These are phyloP conservation scores for Semicossyphus pulcher DNA, from an alignment of 2,113 vertebrate genomes.

Conservation along the genomic window DNA sequence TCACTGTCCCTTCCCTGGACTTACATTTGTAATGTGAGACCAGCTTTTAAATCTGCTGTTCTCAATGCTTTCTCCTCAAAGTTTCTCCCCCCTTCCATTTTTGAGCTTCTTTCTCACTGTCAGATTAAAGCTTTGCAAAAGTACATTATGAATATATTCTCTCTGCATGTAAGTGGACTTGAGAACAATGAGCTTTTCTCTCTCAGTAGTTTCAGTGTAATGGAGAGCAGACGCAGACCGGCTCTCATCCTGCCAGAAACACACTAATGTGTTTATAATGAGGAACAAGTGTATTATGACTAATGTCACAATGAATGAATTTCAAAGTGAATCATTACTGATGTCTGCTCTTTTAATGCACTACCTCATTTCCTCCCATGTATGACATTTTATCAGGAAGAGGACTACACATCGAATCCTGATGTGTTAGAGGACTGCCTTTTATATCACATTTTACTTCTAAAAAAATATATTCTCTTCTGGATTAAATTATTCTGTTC, in stretches of 20 bases:
- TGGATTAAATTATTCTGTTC: no score
- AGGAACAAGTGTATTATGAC: slow-evolving; percentile 73
- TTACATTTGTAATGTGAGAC: background rate
- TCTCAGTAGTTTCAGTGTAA: slow-evolving; percentile 48
- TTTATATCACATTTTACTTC: background rate
- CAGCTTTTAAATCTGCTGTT: background rate
- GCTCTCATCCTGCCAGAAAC: slow-evolving; percentile 55
- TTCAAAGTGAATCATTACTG: slow-evolving; percentile 61
- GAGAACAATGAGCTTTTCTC: slow-evolving; percentile 59
- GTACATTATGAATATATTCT: slow-evolving; percentile 25
- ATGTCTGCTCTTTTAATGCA: slow-evolving; percentile 44
- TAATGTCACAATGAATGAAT: slow-evolving; percentile 67
- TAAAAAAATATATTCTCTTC: background rate
- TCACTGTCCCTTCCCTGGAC: background rate
- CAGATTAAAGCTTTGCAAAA: slow-evolving; percentile 34
- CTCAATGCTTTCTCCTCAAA: background rate
- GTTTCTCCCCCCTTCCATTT: background rate
- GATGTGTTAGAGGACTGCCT: background rate
- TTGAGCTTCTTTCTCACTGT: slow-evolving; percentile 16
- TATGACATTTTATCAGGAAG: slow-evolving; percentile 10
- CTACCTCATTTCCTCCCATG: slow-evolving; percentile 10
- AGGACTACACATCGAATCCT: slow-evolving; percentile 15
- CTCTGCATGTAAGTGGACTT: slow-evolving; percentile 41
- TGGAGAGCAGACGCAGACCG: slow-evolving; percentile 55
- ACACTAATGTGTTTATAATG: slow-evolving; percentile 79